A percentile compares a stretch with the other conserved stretches of the same genome.
Evolutionary conservation across 1,140 invertebrate species (phyloP).

Genomic region (Heliconius eleuchia): DNA sequence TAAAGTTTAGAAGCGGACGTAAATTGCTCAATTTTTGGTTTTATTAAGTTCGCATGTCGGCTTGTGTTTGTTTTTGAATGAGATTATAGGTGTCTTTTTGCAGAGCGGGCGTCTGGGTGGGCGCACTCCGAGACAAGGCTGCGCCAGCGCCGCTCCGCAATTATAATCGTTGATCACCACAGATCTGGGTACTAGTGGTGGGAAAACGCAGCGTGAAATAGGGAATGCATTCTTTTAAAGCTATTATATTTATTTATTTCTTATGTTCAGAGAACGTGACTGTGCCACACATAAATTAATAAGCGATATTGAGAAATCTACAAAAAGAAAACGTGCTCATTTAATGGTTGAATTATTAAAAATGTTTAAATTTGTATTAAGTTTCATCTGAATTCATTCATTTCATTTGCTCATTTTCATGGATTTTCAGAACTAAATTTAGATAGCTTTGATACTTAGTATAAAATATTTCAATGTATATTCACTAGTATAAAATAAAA

Average conservation of each 20-base stretch:
- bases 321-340: no score
- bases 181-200: slow-evolving; percentile 49
- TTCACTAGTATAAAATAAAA: background rate
- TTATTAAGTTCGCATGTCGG: slow-evolving; percentile 75
- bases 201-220: slow-evolving; percentile 70
- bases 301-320: background rate
- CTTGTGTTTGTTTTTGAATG: slow-evolving; percentile 75
- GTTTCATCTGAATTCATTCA: no score
- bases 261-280: slow-evolving; percentile 36
- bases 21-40: slow-evolving; percentile 73
- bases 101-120: slow-evolving; percentile 66
- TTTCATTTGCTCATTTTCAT: no score
- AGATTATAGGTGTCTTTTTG: slow-evolving; percentile 71
- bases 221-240: slow-evolving; percentile 58
- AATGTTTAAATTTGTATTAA: no score
- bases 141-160: slow-evolving; percentile 62
- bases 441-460: no score
- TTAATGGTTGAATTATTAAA: no score
- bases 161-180: slow-evolving; percentile 61
- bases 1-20: slow-evolving; percentile 74
- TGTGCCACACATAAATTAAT: background rate
- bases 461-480: background rate
- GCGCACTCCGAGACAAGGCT: slow-evolving; percentile 68
- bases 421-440: no score
- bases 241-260: slow-evolving; percentile 56